Percentiles rank a stretch among this genome's conserved stretches.
Conservation (phyloP, 2,888 invertebrate genomes). For the Euspilapteryx auroguttella region DNA sequence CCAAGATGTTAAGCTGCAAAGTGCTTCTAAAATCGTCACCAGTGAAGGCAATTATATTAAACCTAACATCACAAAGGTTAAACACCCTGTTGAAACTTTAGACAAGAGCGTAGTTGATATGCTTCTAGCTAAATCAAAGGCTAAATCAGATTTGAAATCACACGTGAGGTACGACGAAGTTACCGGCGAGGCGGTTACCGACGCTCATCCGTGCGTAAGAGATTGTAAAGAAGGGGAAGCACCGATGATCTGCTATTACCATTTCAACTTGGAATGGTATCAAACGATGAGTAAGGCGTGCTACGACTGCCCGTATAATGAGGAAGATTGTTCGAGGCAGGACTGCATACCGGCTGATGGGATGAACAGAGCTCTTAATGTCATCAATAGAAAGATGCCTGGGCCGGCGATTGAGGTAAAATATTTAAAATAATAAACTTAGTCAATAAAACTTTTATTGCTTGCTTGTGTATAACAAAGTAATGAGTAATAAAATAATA, state of each 20-base stretch:
- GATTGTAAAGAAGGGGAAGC: constrained; percentile 63
- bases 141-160: constrained; percentile 16
- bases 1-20: constrained; percentile 21
- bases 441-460: too few species aligned
- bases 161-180: constrained; percentile 43
- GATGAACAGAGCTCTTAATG: constrained; percentile 70
- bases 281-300: constrained; percentile 88
- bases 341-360: constrained; percentile 89
- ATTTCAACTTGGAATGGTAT: constrained; percentile 80
- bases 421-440: too few species aligned
- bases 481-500: too few species aligned
- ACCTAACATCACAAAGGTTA: constrained; percentile 15
- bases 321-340: constrained; percentile 72
- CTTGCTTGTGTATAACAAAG: too few species aligned
- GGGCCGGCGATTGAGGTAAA: constrained; percentile 82
- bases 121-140: constrained; percentile 15
- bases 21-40: constrained; percentile 30
- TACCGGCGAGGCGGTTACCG: constrained; percentile 39
- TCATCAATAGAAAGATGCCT: constrained; percentile 85
- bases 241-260: constrained; percentile 71
- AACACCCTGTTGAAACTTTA: constrained; percentile 16
- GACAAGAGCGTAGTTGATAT: constrained; percentile 13
- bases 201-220: constrained; percentile 65
- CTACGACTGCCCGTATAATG: constrained; percentile 75
- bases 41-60: constrained; percentile 23